Percentiles rank a stretch among this genome's conserved stretches.
These are phyloP conservation scores for Papilio helenus DNA, from an alignment of 1,140 invertebrate genomes.

Conservation along the genomic window DNA sequence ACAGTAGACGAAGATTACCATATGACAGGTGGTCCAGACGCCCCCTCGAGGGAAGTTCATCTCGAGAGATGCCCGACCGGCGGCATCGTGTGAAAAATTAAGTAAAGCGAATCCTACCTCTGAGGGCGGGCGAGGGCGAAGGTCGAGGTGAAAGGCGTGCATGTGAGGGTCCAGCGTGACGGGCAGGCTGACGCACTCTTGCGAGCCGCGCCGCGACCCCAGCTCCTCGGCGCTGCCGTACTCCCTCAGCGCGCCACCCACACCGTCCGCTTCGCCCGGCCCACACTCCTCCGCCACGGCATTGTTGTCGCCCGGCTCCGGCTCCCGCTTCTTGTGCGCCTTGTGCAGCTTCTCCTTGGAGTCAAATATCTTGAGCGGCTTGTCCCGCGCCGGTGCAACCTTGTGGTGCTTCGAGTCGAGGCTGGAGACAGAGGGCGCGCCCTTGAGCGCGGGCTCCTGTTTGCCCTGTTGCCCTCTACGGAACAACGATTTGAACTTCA, in stretches of 20 bases:
- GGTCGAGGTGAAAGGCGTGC: constrained; percentile 75
- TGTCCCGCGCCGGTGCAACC: constrained; percentile 80
- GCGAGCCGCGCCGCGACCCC: constrained; percentile 69
- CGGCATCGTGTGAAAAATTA: neutral
- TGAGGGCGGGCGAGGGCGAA: constrained; percentile 68
- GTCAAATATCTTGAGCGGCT: constrained; percentile 77
- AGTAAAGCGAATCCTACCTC: constrained; percentile 54
- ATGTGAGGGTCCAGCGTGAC: constrained; percentile 75
- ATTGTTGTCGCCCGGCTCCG: constrained; percentile 76
- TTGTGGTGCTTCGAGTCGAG: constrained; percentile 83
- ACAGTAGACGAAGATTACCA: too few species aligned
- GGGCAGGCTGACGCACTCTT: constrained; percentile 78
- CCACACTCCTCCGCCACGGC: constrained; percentile 73
- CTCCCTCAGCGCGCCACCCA: constrained; percentile 61
- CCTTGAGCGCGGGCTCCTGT: constrained; percentile 74
- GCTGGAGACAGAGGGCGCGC: constrained; percentile 82
- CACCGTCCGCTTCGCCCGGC: constrained; percentile 62
- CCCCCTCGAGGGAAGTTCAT: neutral
- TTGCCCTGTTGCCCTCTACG: constrained; percentile 87
- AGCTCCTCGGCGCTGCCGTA: constrained; percentile 76
- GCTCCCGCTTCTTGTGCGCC: constrained; percentile 75
- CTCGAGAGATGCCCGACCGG: neutral
- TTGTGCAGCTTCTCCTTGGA: constrained; percentile 82
- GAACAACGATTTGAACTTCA: constrained; percentile 92
- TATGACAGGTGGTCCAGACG: too few species aligned